Conservation (phyloP, 2,888 invertebrate species). For the Coleophora deauratella region DNA sequence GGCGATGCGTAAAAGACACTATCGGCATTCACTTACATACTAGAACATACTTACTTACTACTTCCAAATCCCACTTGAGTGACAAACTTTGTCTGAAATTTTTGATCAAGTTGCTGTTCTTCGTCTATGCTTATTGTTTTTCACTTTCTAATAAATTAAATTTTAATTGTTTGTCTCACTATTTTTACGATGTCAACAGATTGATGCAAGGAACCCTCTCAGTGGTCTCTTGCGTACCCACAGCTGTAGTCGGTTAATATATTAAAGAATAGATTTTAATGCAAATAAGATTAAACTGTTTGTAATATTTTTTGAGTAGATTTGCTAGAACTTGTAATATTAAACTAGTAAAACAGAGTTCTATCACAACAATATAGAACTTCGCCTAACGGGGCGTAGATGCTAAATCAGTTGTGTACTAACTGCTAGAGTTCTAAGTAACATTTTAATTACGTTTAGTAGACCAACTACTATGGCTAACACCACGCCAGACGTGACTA, state of each 20-base stretch:
- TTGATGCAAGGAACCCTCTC: slow-evolving; percentile 54
- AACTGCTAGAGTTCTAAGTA: slow-evolving; percentile 45
- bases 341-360: slow-evolving; percentile 52
- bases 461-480: slow-evolving; percentile 37
- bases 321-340: slow-evolving; percentile 67
- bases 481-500: slow-evolving; percentile 41
- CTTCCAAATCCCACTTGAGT: no score
- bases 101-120: no score
- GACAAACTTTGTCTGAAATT: no score
- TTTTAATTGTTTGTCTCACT: background rate
- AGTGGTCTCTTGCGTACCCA: slow-evolving; percentile 53
- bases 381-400: slow-evolving; percentile 71
- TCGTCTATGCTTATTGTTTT: no score
- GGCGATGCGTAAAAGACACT: slow-evolving; percentile 29
- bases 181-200: slow-evolving; percentile 52
- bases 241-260: slow-evolving; percentile 65
- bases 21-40: slow-evolving; percentile 5
- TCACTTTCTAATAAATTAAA: no score
- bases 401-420: slow-evolving; percentile 50
- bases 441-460: slow-evolving; percentile 45
- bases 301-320: slow-evolving; percentile 52
- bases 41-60: no score
- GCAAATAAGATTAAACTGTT: slow-evolving; percentile 36
- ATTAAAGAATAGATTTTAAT: slow-evolving; percentile 51
- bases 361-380: slow-evolving; percentile 56